Conservation (phyloP, 2,888 invertebrate species). For the Agrotis segetum region DNA sequence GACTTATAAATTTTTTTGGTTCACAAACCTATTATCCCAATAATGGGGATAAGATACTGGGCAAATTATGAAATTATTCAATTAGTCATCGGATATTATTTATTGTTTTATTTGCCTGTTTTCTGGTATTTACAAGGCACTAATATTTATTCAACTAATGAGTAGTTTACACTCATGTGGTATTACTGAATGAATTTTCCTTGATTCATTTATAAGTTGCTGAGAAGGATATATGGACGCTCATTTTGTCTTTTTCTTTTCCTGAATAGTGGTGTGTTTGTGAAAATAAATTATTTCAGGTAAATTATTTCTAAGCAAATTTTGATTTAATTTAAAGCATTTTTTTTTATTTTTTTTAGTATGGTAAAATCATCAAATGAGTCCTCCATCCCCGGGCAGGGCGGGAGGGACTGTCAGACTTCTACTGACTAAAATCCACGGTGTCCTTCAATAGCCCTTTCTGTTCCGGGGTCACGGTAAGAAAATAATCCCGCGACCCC, state of each 20-base stretch:
- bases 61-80: background rate
- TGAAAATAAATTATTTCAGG: background rate
- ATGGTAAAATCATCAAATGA: too few species aligned
- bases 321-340: too few species aligned
- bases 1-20: too few species aligned
- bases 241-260: slow-evolving; percentile 11
- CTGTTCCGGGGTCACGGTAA: too few species aligned
- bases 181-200: slow-evolving; percentile 36
- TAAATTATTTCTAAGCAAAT: too few species aligned
- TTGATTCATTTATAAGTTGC: slow-evolving; percentile 30
- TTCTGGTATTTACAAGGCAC: slow-evolving; percentile 11
- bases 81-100: background rate
- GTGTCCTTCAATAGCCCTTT: too few species aligned
- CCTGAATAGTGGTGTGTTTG: background rate
- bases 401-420: too few species aligned
- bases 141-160: background rate
- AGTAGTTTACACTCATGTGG: slow-evolving; percentile 12
- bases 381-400: too few species aligned
- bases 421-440: too few species aligned
- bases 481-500: too few species aligned
- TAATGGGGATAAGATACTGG: background rate
- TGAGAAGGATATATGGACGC: background rate
- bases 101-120: slow-evolving; percentile 1
- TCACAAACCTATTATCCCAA: background rate
- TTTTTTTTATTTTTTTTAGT: too few species aligned